Evolutionary conservation across 2,888 invertebrate species (phyloP).

Genomic region (Cremastinae sp.): DNA sequence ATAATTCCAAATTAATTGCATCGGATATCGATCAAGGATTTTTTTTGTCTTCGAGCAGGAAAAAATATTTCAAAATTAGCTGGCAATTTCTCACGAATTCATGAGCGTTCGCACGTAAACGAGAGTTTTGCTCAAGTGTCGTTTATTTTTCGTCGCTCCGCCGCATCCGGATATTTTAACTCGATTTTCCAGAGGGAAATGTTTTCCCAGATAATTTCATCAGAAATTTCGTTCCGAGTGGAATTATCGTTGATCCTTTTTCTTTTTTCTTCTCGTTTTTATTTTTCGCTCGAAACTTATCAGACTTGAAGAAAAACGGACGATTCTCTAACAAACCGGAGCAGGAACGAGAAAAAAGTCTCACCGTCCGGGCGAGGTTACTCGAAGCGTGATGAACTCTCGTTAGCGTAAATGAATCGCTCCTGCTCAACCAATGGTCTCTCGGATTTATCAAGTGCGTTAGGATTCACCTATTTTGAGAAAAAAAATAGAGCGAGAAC

Average conservation of each 20-base stretch:
- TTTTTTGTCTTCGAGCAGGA: too few species aligned
- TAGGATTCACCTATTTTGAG: background rate
- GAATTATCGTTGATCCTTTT: background rate
- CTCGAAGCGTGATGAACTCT: conserved; percentile 50
- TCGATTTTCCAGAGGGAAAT: too few species aligned
- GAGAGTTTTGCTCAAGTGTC: too few species aligned
- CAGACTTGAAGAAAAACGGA: background rate
- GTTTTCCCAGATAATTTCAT: too few species aligned
- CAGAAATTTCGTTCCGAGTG: background rate
- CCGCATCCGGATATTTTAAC: too few species aligned
- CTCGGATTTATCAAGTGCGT: conserved; percentile 9
- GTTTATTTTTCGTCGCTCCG: too few species aligned
- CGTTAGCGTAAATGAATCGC: conserved; percentile 52
- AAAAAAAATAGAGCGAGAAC: conserved; percentile 12
- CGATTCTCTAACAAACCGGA: conserved; percentile 17
- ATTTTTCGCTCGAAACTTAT: background rate
- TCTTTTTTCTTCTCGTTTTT: background rate
- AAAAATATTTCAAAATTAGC: too few species aligned
- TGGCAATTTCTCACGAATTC: too few species aligned
- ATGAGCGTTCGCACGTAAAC: too few species aligned
- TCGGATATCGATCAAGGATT: too few species aligned
- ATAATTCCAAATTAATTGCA: too few species aligned
- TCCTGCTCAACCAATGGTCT: conserved; percentile 22
- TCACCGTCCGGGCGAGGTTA: conserved; percentile 21
- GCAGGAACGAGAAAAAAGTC: conserved; percentile 16